phyloP scores from a whole-genome alignment of 2,888 invertebrate genomes.

The Cheilosia pagana region DNA sequence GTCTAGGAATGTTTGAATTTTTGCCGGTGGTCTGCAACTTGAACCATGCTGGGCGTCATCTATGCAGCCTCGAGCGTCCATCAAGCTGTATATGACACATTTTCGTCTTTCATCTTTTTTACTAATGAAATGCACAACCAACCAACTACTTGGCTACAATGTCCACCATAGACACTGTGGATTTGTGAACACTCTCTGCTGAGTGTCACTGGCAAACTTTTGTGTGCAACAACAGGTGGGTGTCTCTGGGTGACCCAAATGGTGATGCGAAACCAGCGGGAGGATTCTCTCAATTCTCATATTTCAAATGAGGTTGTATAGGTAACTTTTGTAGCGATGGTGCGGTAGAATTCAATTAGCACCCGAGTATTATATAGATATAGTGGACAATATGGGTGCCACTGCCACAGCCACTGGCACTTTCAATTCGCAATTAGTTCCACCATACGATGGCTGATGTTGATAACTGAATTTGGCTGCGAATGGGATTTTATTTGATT shows the following conservation, averaged over 20 bases:
- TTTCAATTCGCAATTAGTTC: conserved; percentile 47
- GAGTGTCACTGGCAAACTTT: neutral
- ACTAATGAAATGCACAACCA: conserved; percentile 7
- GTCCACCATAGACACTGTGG: neutral
- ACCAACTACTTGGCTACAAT: neutral
- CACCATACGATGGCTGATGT: conserved; percentile 14
- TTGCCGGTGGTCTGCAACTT: conserved; percentile 9
- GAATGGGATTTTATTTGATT: conserved; percentile 47
- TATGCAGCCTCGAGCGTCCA: conserved; percentile 19
- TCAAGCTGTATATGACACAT: conserved; percentile 25
- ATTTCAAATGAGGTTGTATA: conserved; percentile 18
- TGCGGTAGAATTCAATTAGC: conserved; percentile 52
- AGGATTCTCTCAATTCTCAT: conserved; percentile 28
- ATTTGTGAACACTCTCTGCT: neutral
- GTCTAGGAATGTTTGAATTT: conserved; percentile 17
- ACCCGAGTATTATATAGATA: conserved; percentile 9
- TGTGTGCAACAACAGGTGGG: conserved; percentile 26
- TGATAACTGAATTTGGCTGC: conserved; percentile 44
- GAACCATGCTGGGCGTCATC: conserved; percentile 20
- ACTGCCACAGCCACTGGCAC: neutral
- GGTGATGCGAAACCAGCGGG: conserved; percentile 1
- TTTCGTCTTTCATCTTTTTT: conserved; percentile 18
- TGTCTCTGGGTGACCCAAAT: neutral
- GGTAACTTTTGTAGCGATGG: conserved; percentile 37
- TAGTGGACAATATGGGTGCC: conserved; percentile 30